These are phyloP conservation scores for Lutjanus argentimaculatus DNA, from an alignment of 2,797 vertebrate species.

Conservation along the genomic window DNA sequence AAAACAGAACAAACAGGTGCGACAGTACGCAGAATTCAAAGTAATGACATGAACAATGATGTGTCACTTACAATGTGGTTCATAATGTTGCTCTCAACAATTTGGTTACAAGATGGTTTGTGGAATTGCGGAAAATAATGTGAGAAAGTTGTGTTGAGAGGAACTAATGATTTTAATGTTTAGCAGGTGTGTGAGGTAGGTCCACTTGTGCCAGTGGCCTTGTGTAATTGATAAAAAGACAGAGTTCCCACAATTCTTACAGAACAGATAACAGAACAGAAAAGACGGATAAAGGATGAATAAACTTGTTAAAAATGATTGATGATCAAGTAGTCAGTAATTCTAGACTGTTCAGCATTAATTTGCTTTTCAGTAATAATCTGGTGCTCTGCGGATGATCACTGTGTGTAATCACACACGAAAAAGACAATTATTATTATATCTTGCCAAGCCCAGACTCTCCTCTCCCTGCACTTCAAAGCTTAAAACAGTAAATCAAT, in stretches of 20 bases:
- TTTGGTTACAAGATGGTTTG: not conserved
- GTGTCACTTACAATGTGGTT: not conserved
- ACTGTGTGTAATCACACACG: conserved; percentile 3
- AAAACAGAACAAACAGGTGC: too few relatives aligned
- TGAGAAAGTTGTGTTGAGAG: not conserved
- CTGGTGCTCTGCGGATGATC: not conserved
- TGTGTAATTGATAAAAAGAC: not conserved
- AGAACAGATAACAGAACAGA: not conserved
- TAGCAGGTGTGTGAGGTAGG: not conserved
- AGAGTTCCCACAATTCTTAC: not conserved
- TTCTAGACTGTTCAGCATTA: not conserved
- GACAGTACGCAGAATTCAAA: not conserved
- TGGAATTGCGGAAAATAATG: not conserved
- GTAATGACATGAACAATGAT: not conserved
- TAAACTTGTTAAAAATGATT: conserved; percentile 2
- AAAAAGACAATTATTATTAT: not conserved
- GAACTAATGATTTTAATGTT: not conserved
- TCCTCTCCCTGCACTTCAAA: not conserved
- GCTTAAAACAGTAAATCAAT: conserved; percentile 2
- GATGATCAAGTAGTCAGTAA: not conserved
- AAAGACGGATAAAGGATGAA: conserved; percentile 16
- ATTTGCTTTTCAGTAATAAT: not conserved
- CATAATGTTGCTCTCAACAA: not conserved
- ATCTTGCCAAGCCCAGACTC: not conserved
- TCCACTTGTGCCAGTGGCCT: not conserved